Base-by-base conservation (phyloP, 2,797 vertebrate species). In the Siniperca obscura region DNA sequence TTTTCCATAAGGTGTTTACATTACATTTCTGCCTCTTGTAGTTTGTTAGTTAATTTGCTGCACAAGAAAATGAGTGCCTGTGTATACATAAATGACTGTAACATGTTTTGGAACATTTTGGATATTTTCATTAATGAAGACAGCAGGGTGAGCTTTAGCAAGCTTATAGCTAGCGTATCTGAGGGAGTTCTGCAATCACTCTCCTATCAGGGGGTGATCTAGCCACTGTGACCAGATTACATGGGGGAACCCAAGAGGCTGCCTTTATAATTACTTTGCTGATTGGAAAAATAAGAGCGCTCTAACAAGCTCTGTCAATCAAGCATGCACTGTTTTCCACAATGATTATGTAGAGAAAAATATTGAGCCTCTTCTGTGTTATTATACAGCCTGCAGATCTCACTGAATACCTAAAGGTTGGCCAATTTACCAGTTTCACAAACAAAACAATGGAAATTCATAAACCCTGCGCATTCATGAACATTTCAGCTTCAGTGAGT, bases 241-340 rank as follows among this genome's bases (percentile, higher is more conserved):
- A 90, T 87, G 83, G 81, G 90, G 86, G 80, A 72, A 76, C 94
- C 92, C 92, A 77, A 78, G 92, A 91, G 92, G 88, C 82, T 90
- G 80, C 61, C 84, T 88, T 93, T 92, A 89, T 95, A 95, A 95
- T 95, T 95, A 93, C 93, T 91, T 89, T 86, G 85, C 92, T 95
- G 92, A 95, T 94, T 94, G 90, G 91, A 94, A 93, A 94, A 95
- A 93, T 92, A 92, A 92, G 88, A 90, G 78, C 72, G 72, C 71
- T 77, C 86, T 89, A 92, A 93, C 86, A 87, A 93, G 90, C 87
- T 89, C 93, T 90, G 92, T 94, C 94, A 94, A 89, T 95, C 94
- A 93, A 87, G 85, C 86, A 22, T 74, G 70, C 38, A 42, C 67
- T 81, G 83, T 89, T 87, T 90, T 89, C 84, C 27, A 25, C 78